Conservation (phyloP, 1,140 invertebrate genomes). For the Drosophila ficusphila region DNA sequence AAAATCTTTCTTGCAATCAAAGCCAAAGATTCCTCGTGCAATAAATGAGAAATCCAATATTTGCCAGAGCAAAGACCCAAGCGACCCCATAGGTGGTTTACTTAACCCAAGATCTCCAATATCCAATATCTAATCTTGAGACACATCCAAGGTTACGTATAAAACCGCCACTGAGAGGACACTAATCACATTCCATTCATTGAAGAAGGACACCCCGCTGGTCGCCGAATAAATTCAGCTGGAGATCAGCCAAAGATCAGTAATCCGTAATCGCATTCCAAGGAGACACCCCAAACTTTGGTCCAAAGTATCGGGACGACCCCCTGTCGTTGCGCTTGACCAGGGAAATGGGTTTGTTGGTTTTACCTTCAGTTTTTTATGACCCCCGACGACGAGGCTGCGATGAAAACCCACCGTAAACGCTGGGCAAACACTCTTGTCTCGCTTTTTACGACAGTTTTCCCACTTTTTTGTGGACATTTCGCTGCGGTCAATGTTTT, state of each 20-base stretch:
- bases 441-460: conserved; percentile 67
- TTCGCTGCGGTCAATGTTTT: conserved; percentile 64
- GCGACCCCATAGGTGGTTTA: conserved; percentile 27
- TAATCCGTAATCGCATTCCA: conserved; percentile 30
- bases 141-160: neutral
- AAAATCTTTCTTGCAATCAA: neutral
- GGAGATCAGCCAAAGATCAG: conserved; percentile 46
- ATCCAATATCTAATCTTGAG: neutral
- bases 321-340: conserved; percentile 75
- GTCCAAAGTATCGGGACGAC: conserved; percentile 20
- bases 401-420: conserved; percentile 16
- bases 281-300: neutral
- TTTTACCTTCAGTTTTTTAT: conserved; percentile 54
- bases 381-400: conserved; percentile 45
- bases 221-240: conserved; percentile 15
- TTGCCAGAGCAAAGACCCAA: conserved; percentile 3
- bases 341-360: conserved; percentile 72
- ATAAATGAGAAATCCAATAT: conserved; percentile 5
- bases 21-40: neutral
- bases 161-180: conserved; percentile 11
- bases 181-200: conserved; percentile 48
- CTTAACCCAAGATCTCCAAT: conserved; percentile 21
- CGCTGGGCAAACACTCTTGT: conserved; percentile 45
- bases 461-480: conserved; percentile 64
- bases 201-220: conserved; percentile 33